Percentiles rank a stretch among this genome's conserved stretches.
Evolutionary conservation across 2,113 vertebrate species (phyloP).

Genomic region (Syngnathus typhle): DNA sequence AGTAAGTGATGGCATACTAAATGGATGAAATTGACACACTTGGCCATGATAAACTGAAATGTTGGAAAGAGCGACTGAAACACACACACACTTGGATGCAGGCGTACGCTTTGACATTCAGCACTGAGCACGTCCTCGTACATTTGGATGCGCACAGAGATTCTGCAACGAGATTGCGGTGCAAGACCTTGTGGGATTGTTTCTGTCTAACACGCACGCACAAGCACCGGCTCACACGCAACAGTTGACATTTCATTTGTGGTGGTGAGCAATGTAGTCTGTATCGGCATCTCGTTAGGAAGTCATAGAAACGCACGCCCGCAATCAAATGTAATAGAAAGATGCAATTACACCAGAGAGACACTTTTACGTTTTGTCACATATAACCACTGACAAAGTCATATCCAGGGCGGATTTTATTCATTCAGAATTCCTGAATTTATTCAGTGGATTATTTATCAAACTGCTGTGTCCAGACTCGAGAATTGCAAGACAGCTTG

Average conservation of each 20-base stretch:
- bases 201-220: background rate
- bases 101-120: constrained; percentile 2
- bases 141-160: constrained; percentile 2
- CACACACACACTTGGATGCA: background rate
- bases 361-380: background rate
- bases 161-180: constrained; percentile 3
- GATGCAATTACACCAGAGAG: background rate
- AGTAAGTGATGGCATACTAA: no score
- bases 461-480: background rate
- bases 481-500: background rate
- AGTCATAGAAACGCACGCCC: background rate
- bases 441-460: constrained; percentile 2
- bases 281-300: constrained; percentile 4
- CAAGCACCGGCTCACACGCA: background rate
- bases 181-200: background rate
- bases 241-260: constrained; percentile 24
- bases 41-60: no score
- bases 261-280: constrained; percentile 23
- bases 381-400: background rate
- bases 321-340: background rate
- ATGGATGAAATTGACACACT: no score
- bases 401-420: background rate
- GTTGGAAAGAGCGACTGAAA: background rate
- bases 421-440: background rate
- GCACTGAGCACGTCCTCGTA: constrained; percentile 4